These are phyloP conservation scores for Camelus dromedarius DNA, from an alignment of 2,113 vertebrate species.

Conservation along the genomic window DNA sequence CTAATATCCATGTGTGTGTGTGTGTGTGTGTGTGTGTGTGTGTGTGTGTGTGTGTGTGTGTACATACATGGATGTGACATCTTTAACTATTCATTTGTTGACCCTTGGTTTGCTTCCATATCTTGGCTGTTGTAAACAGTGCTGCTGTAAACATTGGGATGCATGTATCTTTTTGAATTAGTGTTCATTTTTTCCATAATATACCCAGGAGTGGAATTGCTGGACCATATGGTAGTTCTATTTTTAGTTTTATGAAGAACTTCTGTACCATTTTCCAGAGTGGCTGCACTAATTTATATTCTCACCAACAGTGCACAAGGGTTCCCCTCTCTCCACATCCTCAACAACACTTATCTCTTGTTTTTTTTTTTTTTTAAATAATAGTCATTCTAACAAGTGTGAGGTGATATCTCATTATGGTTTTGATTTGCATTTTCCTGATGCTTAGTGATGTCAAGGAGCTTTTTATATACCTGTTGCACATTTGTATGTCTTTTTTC, in stretches of 20 bases:
- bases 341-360: not conserved
- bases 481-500: not conserved
- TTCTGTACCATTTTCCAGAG: not conserved
- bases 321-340: not conserved
- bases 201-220: not conserved
- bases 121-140: not conserved
- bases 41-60: too few species aligned
- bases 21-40: not conserved
- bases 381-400: not conserved
- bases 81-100: not conserved
- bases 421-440: conserved; percentile 1
- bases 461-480: not conserved
- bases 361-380: not conserved
- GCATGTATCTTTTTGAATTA: not conserved
- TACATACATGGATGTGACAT: not conserved
- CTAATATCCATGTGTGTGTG: not conserved
- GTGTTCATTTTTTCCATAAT: not conserved
- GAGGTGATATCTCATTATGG: not conserved
- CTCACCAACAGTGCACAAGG: not conserved
- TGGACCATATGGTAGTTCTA: not conserved
- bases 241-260: not conserved
- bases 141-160: not conserved
- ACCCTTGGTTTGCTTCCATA: not conserved
- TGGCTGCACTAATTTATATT: not conserved
- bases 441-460: not conserved